These are phyloP conservation scores for Puma concolor DNA, from an alignment of 2,113 vertebrate species.

Conservation along the genomic window DNA sequence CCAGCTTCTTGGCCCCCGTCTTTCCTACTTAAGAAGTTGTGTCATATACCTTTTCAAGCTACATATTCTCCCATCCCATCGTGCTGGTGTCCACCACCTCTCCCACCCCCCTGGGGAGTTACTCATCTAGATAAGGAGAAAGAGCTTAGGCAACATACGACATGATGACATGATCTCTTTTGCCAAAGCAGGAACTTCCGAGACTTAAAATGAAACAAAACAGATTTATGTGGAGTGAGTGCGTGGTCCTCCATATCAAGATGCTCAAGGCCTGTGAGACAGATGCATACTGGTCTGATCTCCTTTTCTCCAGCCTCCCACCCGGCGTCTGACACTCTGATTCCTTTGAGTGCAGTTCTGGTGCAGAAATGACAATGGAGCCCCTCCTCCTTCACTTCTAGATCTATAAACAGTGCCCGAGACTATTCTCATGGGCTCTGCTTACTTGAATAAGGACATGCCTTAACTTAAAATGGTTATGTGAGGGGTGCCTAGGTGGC, in stretches of 20 bases:
- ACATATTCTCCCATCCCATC: neutral
- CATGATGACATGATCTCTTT: neutral
- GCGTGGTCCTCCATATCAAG: neutral
- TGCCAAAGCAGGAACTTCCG: constrained; percentile 37
- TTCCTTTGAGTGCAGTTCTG: neutral
- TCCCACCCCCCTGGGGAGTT: neutral
- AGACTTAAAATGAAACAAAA: constrained; percentile 47
- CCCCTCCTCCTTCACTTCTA: constrained; percentile 40
- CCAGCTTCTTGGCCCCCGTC: neutral
- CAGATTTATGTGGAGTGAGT: constrained; percentile 31
- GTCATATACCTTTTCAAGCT: neutral
- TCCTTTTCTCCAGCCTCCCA: constrained; percentile 46
- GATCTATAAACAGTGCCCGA: neutral
- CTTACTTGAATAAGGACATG: constrained; percentile 44
- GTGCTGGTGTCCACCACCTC: neutral
- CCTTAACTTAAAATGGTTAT: neutral
- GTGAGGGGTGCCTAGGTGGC: neutral
- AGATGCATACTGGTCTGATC: constrained; percentile 23
- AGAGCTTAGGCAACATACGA: neutral
- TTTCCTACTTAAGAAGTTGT: neutral
- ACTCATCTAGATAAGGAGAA: neutral
- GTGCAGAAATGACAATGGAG: constrained; percentile 42
- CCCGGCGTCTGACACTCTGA: constrained; percentile 52
- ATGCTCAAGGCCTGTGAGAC: constrained; percentile 45
- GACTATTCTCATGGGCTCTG: constrained; percentile 21